phyloP scores from a whole-genome alignment of 2,888 invertebrate genomes.

The Xylophagus ater region DNA sequence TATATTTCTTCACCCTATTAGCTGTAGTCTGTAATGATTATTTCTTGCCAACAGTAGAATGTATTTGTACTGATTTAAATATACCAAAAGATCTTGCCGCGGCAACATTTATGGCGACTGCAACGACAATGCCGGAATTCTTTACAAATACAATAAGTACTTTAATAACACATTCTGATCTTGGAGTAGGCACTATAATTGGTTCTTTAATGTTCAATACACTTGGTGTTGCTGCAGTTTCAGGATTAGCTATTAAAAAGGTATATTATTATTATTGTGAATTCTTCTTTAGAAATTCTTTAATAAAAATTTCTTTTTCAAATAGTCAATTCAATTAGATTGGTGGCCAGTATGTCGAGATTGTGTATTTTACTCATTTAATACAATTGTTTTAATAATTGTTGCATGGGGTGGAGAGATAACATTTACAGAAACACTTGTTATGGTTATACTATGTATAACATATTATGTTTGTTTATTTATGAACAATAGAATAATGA shows the following conservation, averaged over 20 bases:
- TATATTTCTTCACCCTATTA: conserved; percentile 76
- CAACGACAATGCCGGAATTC: conserved; percentile 88
- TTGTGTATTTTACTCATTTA: conserved; percentile 61
- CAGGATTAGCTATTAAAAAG: conserved; percentile 58
- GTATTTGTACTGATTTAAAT: conserved; percentile 69
- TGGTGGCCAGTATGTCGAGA: conserved; percentile 75
- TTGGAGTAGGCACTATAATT: conserved; percentile 79
- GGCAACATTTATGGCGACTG: conserved; percentile 93
- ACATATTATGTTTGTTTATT: conserved; percentile 65
- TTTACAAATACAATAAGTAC: conserved; percentile 87
- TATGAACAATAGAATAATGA: conserved; percentile 47
- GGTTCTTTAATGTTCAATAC: conserved; percentile 83
- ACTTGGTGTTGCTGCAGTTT: conserved; percentile 71
- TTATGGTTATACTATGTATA: conserved; percentile 61
- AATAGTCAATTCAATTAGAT: conserved; percentile 61
- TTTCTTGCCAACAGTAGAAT: conserved; percentile 80
- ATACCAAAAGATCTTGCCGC: conserved; percentile 85
- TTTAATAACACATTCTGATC: conserved; percentile 68
- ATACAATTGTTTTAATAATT: conserved; percentile 55
- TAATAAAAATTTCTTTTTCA: background rate
- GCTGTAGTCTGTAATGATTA: conserved; percentile 87
- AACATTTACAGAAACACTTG: conserved; percentile 66
- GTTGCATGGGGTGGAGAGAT: conserved; percentile 71
- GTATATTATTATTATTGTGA: too few relatives aligned
- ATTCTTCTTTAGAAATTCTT: too few relatives aligned